These are phyloP conservation scores for Ascaphus truei DNA, from an alignment of 2,113 vertebrate species.

Conservation along the genomic window DNA sequence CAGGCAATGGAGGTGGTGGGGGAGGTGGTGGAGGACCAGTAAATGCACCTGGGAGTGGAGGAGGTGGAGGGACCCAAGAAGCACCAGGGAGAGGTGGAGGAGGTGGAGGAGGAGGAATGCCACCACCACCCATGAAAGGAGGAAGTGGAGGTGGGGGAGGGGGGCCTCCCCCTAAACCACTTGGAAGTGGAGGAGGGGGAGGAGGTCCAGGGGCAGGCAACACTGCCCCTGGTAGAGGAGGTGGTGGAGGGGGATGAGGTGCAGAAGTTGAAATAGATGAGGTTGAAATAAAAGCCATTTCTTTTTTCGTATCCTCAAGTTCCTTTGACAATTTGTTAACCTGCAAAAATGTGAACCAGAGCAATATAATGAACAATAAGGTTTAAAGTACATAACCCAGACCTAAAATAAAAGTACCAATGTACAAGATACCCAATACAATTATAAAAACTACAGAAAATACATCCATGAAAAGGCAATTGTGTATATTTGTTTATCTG, in stretches of 20 bases:
- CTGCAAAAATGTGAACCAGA: constrained; percentile 48
- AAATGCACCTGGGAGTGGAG: constrained; percentile 35
- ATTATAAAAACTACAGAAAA: too few relatives aligned
- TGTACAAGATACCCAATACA: too few relatives aligned
- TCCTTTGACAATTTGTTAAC: constrained; percentile 71
- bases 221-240: constrained; percentile 41
- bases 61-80: constrained; percentile 27
- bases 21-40: constrained; percentile 46
- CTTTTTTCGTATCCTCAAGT: constrained; percentile 69
- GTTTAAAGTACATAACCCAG: background rate
- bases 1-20: constrained; percentile 46
- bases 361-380: background rate
- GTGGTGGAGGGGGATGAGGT: constrained; percentile 48
- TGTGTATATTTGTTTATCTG: too few relatives aligned
- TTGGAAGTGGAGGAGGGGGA: constrained; percentile 38
- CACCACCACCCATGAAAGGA: background rate
- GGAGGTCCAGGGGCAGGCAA: background rate
- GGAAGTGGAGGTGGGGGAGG: constrained; percentile 38
- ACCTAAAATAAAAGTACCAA: too few relatives aligned
- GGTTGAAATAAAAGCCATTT: constrained; percentile 54
- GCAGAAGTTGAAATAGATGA: constrained; percentile 35
- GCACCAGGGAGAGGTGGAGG: constrained; percentile 48
- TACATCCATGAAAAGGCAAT: too few relatives aligned
- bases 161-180: constrained; percentile 23
- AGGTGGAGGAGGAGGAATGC: constrained; percentile 26